Conservation (phyloP, 2,113 vertebrate genomes). For the Halichoerus grypus region DNA sequence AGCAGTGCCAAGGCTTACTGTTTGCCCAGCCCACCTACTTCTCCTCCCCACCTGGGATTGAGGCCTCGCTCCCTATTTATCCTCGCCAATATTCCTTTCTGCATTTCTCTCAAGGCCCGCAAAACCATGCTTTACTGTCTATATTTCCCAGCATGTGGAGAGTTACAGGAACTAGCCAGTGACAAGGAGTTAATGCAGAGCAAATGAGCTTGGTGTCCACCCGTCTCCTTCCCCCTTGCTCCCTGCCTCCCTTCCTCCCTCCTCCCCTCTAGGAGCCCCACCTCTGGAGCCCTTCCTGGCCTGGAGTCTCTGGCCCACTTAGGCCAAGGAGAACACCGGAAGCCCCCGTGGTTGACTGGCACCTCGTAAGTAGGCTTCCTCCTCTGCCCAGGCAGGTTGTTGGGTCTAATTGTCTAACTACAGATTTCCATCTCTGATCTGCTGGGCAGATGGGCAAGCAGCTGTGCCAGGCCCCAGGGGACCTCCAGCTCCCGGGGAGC, state of each 20-base stretch:
- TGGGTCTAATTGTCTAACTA: constrained; percentile 36
- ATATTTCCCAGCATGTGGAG: not conserved
- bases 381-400: constrained; percentile 5
- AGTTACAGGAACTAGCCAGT: not conserved
- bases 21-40: not conserved
- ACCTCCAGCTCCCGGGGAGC: not conserved
- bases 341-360: not conserved
- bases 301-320: not conserved
- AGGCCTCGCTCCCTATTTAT: not conserved
- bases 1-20: not conserved
- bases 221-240: not conserved
- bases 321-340: not conserved
- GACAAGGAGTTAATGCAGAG: not conserved
- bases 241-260: not conserved
- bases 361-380: not conserved
- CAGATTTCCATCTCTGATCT: constrained; percentile 62
- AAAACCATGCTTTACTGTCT: not conserved
- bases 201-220: not conserved
- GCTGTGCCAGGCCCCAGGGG: constrained; percentile 69
- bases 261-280: not conserved
- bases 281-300: not conserved
- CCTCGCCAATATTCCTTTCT: not conserved
- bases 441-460: constrained; percentile 62
- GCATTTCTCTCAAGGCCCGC: not conserved
- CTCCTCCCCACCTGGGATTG: not conserved